These are phyloP conservation scores for Lithobates sylvaticus DNA, from an alignment of 2,797 vertebrate genomes.

Conservation along the genomic window DNA sequence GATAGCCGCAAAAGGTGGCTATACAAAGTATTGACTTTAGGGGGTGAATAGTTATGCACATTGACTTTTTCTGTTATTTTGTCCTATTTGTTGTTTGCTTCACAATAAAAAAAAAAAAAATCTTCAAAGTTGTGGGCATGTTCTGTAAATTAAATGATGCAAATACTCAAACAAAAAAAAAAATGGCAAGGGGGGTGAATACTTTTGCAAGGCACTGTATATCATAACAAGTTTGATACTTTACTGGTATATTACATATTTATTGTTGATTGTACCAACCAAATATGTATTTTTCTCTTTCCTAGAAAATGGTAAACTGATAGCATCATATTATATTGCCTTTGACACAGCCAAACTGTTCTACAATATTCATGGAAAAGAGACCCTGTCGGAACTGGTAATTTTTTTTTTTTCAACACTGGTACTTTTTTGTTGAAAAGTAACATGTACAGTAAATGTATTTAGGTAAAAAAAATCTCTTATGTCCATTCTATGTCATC, in stretches of 20 bases:
- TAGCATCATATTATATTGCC: slow-evolving; percentile 94
- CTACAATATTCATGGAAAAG: slow-evolving; percentile 83
- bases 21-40: too few relatives aligned
- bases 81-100: too few relatives aligned
- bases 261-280: not conserved
- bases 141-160: too few relatives aligned
- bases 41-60: too few relatives aligned
- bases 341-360: slow-evolving; percentile 96
- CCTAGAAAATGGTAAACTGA: slow-evolving; percentile 90
- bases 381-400: slow-evolving; percentile 93
- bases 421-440: not conserved
- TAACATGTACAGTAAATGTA: not conserved
- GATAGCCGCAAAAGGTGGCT: too few relatives aligned
- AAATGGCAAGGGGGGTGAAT: too few relatives aligned
- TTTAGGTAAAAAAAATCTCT: not conserved
- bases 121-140: too few relatives aligned
- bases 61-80: too few relatives aligned
- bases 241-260: not conserved
- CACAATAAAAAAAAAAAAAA: too few relatives aligned
- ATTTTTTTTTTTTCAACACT: slow-evolving; percentile 26
- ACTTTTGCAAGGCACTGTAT: too few relatives aligned
- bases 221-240: not conserved
- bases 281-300: slow-evolving; percentile 54
- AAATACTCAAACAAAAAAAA: too few relatives aligned
- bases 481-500: too few relatives aligned